Evolutionary conservation across 2,888 invertebrate genomes (phyloP), one percentile per base, ranked within the genome.

Genomic region (Thalpophila matura): DNA sequence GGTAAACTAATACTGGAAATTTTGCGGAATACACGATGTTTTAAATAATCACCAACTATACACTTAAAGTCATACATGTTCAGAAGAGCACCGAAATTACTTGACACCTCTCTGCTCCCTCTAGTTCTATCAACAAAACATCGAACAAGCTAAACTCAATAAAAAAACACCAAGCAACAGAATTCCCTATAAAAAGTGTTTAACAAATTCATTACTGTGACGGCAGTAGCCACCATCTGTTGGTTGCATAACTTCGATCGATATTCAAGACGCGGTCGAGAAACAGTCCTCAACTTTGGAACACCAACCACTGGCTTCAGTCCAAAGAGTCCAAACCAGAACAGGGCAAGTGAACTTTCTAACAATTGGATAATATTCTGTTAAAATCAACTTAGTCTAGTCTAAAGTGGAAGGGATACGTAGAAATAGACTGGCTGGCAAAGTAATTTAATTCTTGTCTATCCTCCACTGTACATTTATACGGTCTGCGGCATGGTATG

Each of bases 191-290:
- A 60, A 67, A 67, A 71, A 65, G 22, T 58, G 38, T 29, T 59
- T 16, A 38, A 26, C 51, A 50, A 68, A 66, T 63, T 64, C 54
- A 77, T 73, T 54, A 61, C 54, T 51, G 55, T 42, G 54, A 45
- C n/a, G 35, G 20, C 26, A 43, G 42, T 53, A 16, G 38, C 29
- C 20, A 50, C 53, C 69, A 78, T 61, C 69, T 67, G 72, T 46
- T 56, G 18, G 51, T 75, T 59, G 56, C 60, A 63, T 53, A 74
- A 67, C 62, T 18, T 2, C 35, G 51, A 64, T 72, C 65, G 67
- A 65, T 72, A 55, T 50, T 51, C 40, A 31, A 67, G 46, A 47
- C 37, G 57, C 51, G 67, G 51, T 38, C 56, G 24, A 37, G 40
- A 42, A 45, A 46, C 60, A 29, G 22, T 50, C 50, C 35, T 61